Evolutionary conservation across 2,113 vertebrate species (phyloP).

Genomic region (Turdus rufiventris): DNA sequence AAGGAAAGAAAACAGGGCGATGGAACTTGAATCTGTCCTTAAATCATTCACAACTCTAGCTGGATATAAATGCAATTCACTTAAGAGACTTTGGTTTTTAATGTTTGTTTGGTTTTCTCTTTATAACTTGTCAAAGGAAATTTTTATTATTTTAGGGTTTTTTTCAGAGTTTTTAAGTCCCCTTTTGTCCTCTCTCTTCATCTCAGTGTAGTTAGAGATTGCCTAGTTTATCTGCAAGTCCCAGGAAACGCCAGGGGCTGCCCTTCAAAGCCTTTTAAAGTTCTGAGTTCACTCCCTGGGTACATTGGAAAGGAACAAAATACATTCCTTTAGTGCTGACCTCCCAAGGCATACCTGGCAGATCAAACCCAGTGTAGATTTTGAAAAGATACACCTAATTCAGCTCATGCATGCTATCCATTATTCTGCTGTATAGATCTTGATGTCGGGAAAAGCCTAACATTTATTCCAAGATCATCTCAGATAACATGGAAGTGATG

Average conservation of each 20-base stretch:
- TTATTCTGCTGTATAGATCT: background rate
- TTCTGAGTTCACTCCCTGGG: background rate
- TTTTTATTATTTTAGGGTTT: background rate
- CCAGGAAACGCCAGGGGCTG: background rate
- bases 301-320: background rate
- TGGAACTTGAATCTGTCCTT: background rate
- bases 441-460: background rate
- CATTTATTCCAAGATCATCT: background rate
- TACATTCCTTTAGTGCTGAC: background rate
- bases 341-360: background rate
- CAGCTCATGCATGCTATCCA: background rate
- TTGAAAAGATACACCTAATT: background rate
- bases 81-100: background rate
- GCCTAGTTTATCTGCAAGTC: background rate
- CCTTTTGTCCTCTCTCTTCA: background rate
- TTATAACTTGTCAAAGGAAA: background rate
- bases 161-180: background rate
- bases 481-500: background rate
- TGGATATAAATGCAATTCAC: background rate
- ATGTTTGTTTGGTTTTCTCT: background rate
- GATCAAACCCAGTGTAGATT: background rate
- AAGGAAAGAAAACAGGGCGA: background rate
- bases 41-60: background rate
- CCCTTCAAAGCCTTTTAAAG: background rate
- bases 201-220: background rate